Base-by-base conservation (phyloP, 1,140 invertebrate species). In the Pararge aegeria region DNA sequence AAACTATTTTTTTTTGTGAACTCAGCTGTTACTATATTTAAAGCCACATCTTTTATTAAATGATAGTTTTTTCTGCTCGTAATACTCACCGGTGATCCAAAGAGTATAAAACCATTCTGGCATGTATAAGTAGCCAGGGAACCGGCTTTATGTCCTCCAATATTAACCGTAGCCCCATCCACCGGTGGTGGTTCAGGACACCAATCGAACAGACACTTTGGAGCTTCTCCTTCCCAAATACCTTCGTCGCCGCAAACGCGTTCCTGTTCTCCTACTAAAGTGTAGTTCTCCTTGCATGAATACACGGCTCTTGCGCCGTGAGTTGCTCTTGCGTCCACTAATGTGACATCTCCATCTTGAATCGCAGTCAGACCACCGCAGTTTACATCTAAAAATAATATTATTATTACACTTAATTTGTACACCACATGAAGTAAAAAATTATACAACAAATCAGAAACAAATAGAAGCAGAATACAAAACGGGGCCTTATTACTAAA, bases 131-230 rank as follows among this genome's bases (percentile, higher is more conserved):
- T 94, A 0, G 95, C 95, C 0, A 93, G 94, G 5, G 95, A 95
- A 9, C 95, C 95, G 5, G 94, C 93, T 62, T 94, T 92, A 72
- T 93, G 93, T 19, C 96, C 95, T 7, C 91, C 92, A 0, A 92
- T 92, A 0, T 89, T 80, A 0, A 96, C 93, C 0, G 93, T 84
- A n/a, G 95, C 95, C 0, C 96, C 95, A 5, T 93, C 90, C 0
- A 96, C 93, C 51, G 91, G 87, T 20, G 94, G 94, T 3, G 96
- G 95, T 55, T 95, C 94, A 0, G 95, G 94, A 78, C 96, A 97
- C 94, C 95, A 96, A 73, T 96, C 95, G 64, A 96, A 95, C 18
- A 97, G 87, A 80, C 96, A 97, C 70, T 95, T 93, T 0, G 96
- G 95, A 20, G 94, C 91, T 64, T 94, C 92, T 5, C 94, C 94